Conservation (phyloP, 2,113 vertebrate species). For the Thamnophis sirtalis region DNA sequence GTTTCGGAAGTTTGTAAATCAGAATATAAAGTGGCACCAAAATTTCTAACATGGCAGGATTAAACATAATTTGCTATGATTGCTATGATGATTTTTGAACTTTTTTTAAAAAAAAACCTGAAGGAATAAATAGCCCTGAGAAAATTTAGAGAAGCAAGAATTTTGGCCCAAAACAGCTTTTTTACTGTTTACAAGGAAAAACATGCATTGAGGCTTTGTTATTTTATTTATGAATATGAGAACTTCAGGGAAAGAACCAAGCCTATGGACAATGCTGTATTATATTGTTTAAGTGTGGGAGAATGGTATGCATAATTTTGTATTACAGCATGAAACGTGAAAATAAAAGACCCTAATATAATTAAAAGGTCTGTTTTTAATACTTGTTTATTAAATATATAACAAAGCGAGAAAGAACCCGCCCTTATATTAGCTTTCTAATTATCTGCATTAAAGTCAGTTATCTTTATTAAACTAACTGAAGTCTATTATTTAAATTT, state of each 20-base stretch:
- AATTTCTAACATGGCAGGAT: neutral
- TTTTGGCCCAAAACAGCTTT: constrained; percentile 23
- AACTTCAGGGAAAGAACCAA: constrained; percentile 23
- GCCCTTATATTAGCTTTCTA: neutral
- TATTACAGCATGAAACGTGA: rapidly evolving
- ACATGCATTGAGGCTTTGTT: constrained; percentile 35
- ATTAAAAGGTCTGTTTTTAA: neutral
- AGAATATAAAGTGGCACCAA: neutral
- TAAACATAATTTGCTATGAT: neutral
- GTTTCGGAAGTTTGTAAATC: neutral
- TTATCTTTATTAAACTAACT: neutral
- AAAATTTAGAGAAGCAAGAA: neutral
- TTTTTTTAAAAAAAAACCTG: neutral
- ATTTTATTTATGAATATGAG: constrained; percentile 32
- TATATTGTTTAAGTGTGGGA: neutral
- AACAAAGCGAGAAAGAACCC: neutral
- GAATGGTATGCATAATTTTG: neutral
- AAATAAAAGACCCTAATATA: neutral
- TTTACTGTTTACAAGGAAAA: constrained; percentile 20
- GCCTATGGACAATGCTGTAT: constrained; percentile 19
- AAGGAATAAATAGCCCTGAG: constrained; percentile 1
- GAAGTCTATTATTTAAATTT: neutral
- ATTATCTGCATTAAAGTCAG: neutral
- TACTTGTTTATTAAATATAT: neutral
- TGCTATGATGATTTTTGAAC: neutral